Evolutionary conservation across 2,888 invertebrate species (phyloP).

Genomic region (Synanthedon vespiformis): DNA sequence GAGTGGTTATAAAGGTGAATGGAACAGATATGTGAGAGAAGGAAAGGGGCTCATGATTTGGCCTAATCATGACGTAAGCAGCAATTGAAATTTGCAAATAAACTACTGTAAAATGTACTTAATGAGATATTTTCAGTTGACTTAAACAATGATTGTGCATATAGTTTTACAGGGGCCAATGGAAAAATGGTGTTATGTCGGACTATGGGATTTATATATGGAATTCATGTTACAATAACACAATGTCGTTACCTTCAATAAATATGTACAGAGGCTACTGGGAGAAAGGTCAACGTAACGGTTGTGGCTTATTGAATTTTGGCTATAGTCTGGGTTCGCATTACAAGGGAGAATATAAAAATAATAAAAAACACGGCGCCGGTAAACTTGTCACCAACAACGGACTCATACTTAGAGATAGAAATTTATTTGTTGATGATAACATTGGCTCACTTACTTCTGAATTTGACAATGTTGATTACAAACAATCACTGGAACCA

Average conservation of each 20-base stretch:
- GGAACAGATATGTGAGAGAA: conserved; percentile 58
- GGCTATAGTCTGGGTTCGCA: conserved; percentile 66
- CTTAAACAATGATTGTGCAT: neutral
- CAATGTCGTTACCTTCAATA: conserved; percentile 64
- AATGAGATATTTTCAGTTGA: too few relatives aligned
- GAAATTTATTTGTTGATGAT: conserved; percentile 64
- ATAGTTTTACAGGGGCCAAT: conserved; percentile 71
- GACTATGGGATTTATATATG: conserved; percentile 73
- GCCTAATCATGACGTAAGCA: conserved; percentile 70
- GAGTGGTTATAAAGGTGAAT: conserved; percentile 69
- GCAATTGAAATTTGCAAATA: neutral
- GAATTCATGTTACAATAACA: conserved; percentile 62
- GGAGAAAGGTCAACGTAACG: conserved; percentile 64
- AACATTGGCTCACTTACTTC: conserved; percentile 37
- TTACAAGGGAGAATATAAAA: conserved; percentile 67
- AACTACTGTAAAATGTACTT: neutral
- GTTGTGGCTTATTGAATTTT: conserved; percentile 57
- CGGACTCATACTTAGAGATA: conserved; percentile 57
- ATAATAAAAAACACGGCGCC: conserved; percentile 69
- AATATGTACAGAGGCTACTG: conserved; percentile 67
- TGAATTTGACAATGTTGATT: conserved; percentile 14
- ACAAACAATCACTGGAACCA: conserved; percentile 21
- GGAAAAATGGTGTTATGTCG: conserved; percentile 67
- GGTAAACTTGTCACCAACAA: conserved; percentile 69
- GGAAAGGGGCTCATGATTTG: conserved; percentile 73